Conservation (phyloP, 1,140 invertebrate genomes). For the Ctenoplectra terminalis region DNA sequence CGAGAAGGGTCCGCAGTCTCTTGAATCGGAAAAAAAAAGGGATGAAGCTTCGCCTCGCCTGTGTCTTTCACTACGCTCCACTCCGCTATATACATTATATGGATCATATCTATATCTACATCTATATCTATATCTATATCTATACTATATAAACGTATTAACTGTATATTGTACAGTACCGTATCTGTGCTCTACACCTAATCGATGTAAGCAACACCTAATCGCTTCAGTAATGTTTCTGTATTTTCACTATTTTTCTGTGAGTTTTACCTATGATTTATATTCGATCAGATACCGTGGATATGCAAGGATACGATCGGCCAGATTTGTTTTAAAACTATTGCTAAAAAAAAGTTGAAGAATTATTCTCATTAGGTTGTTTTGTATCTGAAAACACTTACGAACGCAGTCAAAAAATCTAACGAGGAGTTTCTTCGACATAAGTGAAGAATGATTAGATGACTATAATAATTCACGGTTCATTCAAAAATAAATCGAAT, state of each 20-base stretch:
- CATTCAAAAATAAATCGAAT: too few species aligned
- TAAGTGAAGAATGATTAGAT: background rate
- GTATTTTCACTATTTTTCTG: constrained; percentile 69
- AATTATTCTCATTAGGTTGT: background rate
- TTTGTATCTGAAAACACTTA: too few species aligned
- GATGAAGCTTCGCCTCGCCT: constrained; percentile 82
- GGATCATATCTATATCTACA: constrained; percentile 58
- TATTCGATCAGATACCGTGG: constrained; percentile 4
- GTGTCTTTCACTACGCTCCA: constrained; percentile 82
- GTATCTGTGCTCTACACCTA: constrained; percentile 81
- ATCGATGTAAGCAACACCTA: constrained; percentile 82
- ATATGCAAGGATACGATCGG: background rate
- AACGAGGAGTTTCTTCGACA: too few species aligned
- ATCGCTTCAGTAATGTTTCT: constrained; percentile 81
- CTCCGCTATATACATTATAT: constrained; percentile 76
- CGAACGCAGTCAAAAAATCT: too few species aligned
- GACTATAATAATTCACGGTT: too few species aligned
- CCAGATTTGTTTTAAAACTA: too few species aligned
- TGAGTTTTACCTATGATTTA: constrained; percentile 36
- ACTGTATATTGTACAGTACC: constrained; percentile 75
- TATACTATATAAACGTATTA: constrained; percentile 73
- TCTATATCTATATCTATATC: constrained; percentile 8
- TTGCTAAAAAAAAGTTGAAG: too few species aligned
- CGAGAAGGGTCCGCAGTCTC: constrained; percentile 68
- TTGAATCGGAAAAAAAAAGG: constrained; percentile 76